Evolutionary conservation across 1,140 invertebrate genomes (phyloP), one percentile per base, ranked within the genome.

Genomic region (Drosophila trapezifrons): DNA sequence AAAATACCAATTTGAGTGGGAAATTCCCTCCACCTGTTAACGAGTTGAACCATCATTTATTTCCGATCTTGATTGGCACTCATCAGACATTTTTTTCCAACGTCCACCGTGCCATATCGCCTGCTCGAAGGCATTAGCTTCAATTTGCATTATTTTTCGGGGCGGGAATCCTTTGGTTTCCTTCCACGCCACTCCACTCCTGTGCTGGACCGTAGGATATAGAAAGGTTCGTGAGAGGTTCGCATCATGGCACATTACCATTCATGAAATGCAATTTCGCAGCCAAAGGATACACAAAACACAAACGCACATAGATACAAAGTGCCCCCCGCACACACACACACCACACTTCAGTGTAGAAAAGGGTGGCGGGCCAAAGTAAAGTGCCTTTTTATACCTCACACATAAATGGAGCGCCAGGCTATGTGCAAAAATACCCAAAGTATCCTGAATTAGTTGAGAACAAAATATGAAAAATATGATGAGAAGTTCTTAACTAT

Each of bases 241-340:
- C 74, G 71, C 78, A 86, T 86, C 83, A 86, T 82, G 64, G 78
- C 83, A 86, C 82, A 86, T 86, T 86, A 86, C 83, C 82, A 86
- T 86, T 86, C 82, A 86, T 86, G 82, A 87, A 86, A 87, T 86
- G 82, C 82, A 86, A 86, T 87, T 82, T 87, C 83, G 49, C 76
- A 78, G 78, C 82, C 72, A 82, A 76, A 85, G 83, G 71, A 85
- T 75, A 85, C 78, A 58, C 77, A 80, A 58, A 69, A 58, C 65
- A 65, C 65, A 49, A 37, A 46, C 74, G 56, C 65, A 71, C 75
- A 73, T 40, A 64, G 63, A 71, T 59, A 82, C 70, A 81, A 80
- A 73, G 60, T 76, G 58, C 51, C 60, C 45, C 29, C 15, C 32
- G 4, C 32, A 35, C 32, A 47, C 27, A 59, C 46, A 72, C 32